Percentiles rank a stretch among this genome's conserved stretches.
phyloP scores from a whole-genome alignment of 2,888 invertebrate genomes.

The Onthophagus sagittarius region DNA sequence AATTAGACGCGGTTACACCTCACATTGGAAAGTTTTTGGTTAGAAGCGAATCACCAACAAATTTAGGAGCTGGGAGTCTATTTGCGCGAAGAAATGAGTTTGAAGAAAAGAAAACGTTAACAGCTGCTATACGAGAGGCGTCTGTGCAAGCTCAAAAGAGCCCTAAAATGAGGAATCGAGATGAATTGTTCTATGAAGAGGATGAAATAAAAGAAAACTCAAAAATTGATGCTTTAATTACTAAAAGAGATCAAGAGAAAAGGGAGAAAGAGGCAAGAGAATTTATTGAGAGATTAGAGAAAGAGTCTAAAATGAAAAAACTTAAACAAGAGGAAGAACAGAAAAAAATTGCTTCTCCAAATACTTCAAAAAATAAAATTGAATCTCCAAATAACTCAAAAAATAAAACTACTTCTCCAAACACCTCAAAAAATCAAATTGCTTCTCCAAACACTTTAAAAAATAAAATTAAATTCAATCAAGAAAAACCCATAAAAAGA shows the following conservation, averaged over 20 bases:
- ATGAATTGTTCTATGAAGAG: slow-evolving; percentile 50
- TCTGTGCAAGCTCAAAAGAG: slow-evolving; percentile 22
- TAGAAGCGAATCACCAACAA: slow-evolving; percentile 55
- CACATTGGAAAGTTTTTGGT: slow-evolving; percentile 51
- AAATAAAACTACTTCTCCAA: too few species aligned
- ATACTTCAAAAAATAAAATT: slow-evolving; percentile 14
- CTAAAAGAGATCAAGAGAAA: slow-evolving; percentile 44
- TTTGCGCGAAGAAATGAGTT: slow-evolving; percentile 56
- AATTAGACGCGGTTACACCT: slow-evolving; percentile 22
- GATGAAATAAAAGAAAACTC: slow-evolving; percentile 49
- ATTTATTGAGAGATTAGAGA: slow-evolving; percentile 36
- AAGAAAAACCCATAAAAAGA: slow-evolving; percentile 35
- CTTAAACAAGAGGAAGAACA: slow-evolving; percentile 14
- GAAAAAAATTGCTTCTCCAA: slow-evolving; percentile 12
- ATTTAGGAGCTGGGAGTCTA: slow-evolving; percentile 59
- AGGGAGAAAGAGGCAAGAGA: slow-evolving; percentile 27
- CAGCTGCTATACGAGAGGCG: slow-evolving; percentile 52
- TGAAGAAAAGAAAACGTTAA: slow-evolving; percentile 33
- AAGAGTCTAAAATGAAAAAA: slow-evolving; percentile 35
- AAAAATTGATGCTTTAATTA: slow-evolving; percentile 50
- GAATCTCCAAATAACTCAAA: too few species aligned
- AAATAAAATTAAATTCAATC: slow-evolving; percentile 27
- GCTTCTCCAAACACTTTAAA: not conserved
- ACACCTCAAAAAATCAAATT: slow-evolving; percentile 25
- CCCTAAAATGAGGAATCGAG: slow-evolving; percentile 40